Base-by-base conservation (phyloP, 2,888 invertebrate species). In the Mycogona germanica region DNA sequence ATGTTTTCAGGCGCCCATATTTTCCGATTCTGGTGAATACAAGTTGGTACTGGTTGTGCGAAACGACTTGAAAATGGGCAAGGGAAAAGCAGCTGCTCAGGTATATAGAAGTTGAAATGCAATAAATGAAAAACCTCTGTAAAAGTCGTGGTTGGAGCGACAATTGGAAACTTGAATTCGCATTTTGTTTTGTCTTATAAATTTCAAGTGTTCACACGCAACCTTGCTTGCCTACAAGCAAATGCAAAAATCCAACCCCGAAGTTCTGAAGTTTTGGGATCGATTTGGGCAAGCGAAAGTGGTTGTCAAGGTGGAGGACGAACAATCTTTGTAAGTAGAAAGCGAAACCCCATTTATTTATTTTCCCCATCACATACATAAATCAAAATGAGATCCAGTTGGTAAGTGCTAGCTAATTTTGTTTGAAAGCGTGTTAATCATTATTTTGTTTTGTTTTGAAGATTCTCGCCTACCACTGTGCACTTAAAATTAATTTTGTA, bases 31-130 rank as follows among this genome's bases (percentile, higher is more conserved):
- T 12, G 58, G 51, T 9, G 70, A 71, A 55, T 63, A 63, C 60
- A 87, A 95, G 71, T 74, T 95, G 72, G 82, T 92, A 5, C 70
- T 95, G 60, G 84, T 89, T 2, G 84, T 93, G 4, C 74, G 93
- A 63, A 87, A 81, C 65, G 95, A 95, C 64, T 73, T 95, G 3
- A 87, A 87, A 69, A 95, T 95, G 95, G 84, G 87, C 14, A 92
- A 92, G 73, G 89, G 95, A 1, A 95, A 95, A 74, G 82, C 88
- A 38, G 93, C 88, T 3, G 87, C 93, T 0, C 93, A 93, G 67
- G 72, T 73, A 59, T 12, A n/a, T n/a, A 9, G 9, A 32, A 32
- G 12, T 42, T 42, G 19, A n/a, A 42, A 25, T n/a, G n/a, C n/a
- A n/a, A 35, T 12, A 12, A 35, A 12, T 35, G n/a, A n/a, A n/a